phyloP scores from a whole-genome alignment of 2,888 invertebrate species.

The Euproctis similis region DNA sequence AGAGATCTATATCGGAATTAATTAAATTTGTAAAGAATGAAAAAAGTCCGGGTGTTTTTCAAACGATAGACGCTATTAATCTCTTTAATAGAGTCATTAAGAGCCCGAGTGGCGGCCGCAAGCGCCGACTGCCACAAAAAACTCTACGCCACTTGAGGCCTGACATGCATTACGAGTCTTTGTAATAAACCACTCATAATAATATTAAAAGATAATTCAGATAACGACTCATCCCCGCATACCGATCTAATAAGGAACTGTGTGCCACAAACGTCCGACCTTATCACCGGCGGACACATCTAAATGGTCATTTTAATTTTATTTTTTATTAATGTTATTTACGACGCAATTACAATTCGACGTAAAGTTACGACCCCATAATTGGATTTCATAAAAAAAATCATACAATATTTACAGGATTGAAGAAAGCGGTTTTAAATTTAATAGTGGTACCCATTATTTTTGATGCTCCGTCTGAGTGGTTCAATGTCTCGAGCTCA shows the following conservation, averaged over 20 bases:
- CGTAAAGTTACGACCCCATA: constrained; percentile 38
- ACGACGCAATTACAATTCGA: constrained; percentile 31
- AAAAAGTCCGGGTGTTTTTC: constrained; percentile 55
- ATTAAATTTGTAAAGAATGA: constrained; percentile 67
- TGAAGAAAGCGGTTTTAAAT: constrained; percentile 16
- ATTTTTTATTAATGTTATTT: constrained; percentile 47
- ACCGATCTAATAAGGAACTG: constrained; percentile 33
- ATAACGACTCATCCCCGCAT: constrained; percentile 29
- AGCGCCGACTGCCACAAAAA: constrained; percentile 36
- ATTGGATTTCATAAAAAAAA: constrained; percentile 40
- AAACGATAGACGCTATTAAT: constrained; percentile 64
- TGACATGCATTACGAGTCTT: constrained; percentile 28
- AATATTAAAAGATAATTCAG: constrained; percentile 41
- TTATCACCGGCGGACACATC: constrained; percentile 43
- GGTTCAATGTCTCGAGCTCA: constrained; percentile 12
- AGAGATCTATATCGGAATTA: constrained; percentile 58
- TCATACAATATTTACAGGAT: constrained; percentile 27
- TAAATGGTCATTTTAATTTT: constrained; percentile 44
- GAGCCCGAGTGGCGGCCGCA: constrained; percentile 51
- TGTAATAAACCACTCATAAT: constrained; percentile 45
- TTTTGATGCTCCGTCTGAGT: constrained; percentile 17
- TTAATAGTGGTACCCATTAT: constrained; percentile 22
- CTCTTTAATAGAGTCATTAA: constrained; percentile 74
- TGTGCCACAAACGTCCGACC: constrained; percentile 14
- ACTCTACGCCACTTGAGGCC: constrained; percentile 25